Percentiles rank a stretch among this genome's conserved stretches.
These are phyloP conservation scores for Oryzias dopingdopingensis DNA, from an alignment of 2,797 vertebrate genomes.

Conservation along the genomic window DNA sequence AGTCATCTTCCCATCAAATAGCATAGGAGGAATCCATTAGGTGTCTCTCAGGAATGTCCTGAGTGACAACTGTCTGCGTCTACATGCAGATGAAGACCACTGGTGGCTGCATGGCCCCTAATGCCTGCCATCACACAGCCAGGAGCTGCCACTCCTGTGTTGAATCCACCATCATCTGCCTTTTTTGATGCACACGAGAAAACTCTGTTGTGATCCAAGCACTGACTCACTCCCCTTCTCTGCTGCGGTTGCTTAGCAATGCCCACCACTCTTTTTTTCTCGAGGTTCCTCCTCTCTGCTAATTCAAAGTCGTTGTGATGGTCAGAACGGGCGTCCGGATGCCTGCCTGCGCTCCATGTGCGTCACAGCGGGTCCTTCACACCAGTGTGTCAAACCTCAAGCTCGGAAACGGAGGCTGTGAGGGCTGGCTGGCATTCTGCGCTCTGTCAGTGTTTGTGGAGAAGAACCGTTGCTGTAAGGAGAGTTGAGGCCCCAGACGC, in stretches of 20 bases:
- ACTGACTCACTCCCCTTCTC: constrained; percentile 33
- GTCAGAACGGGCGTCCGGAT: constrained; percentile 16
- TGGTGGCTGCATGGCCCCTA: too few relatives aligned
- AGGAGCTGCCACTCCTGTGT: constrained; percentile 1
- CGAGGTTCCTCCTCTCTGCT: constrained; percentile 35
- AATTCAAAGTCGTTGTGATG: constrained; percentile 33
- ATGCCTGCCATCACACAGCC: too few relatives aligned
- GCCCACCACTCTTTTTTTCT: constrained; percentile 33
- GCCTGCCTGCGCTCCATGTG: constrained; percentile 29
- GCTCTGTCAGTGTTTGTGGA: constrained; percentile 24
- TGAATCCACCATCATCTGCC: constrained; percentile 11
- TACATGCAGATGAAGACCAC: constrained; percentile 35
- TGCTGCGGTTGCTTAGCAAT: constrained; percentile 61
- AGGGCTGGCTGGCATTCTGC: constrained; percentile 20
- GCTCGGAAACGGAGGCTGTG: constrained; percentile 28
- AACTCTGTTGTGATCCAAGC: constrained; percentile 20
- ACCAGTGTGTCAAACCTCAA: constrained; percentile 58
- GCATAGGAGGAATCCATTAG: constrained; percentile 48
- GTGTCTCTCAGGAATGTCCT: constrained; percentile 29
- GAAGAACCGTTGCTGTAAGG: constrained; percentile 40
- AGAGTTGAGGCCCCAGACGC: constrained; percentile 34
- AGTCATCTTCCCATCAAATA: constrained; percentile 21
- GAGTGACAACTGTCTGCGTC: constrained; percentile 37
- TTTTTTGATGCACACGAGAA: constrained; percentile 20
- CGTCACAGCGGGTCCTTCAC: constrained; percentile 53